Conservation (phyloP, 30 jellyfish, hydroid and myxozoan genomes). For the Cassiopea xamachana region DNA sequence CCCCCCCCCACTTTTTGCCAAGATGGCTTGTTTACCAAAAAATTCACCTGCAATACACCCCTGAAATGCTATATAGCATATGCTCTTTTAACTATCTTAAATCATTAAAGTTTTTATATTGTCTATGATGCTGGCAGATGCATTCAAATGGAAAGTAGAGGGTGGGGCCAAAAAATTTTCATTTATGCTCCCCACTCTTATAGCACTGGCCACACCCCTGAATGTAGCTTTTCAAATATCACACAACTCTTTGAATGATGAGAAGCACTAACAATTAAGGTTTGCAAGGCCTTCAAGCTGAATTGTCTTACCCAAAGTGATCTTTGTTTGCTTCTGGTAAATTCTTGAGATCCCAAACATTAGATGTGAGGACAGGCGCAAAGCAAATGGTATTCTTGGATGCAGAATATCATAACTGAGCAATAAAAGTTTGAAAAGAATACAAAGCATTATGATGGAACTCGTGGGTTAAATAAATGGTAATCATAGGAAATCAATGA, state of each 20-base stretch:
- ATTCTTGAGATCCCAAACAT: constrained; percentile 67
- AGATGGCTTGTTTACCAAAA: too few species aligned
- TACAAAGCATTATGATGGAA: not conserved
- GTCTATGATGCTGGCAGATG: too few species aligned
- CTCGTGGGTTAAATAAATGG: not conserved
- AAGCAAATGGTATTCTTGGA: constrained; percentile 67
- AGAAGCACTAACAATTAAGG: not conserved
- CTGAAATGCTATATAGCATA: too few species aligned
- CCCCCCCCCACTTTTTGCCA: too few species aligned
- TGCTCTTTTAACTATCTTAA: too few species aligned
- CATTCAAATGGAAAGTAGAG: too few species aligned
- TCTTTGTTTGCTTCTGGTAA: constrained; percentile 52
- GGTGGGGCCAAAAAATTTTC: too few species aligned
- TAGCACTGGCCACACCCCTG: too few species aligned
- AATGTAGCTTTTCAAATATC: not conserved
- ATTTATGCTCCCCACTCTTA: too few species aligned
- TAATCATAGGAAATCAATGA: not conserved
- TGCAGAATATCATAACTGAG: constrained; percentile 56
- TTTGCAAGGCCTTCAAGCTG: too few species aligned
- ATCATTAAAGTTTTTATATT: too few species aligned
- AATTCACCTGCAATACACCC: too few species aligned
- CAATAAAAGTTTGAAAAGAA: not conserved
- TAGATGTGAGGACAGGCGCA: constrained; percentile 63
- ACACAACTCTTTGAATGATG: not conserved
- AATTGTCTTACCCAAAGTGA: constrained; percentile 29